These are phyloP conservation scores for Volucella inanis DNA, from an alignment of 2,888 invertebrate genomes.

Conservation along the genomic window DNA sequence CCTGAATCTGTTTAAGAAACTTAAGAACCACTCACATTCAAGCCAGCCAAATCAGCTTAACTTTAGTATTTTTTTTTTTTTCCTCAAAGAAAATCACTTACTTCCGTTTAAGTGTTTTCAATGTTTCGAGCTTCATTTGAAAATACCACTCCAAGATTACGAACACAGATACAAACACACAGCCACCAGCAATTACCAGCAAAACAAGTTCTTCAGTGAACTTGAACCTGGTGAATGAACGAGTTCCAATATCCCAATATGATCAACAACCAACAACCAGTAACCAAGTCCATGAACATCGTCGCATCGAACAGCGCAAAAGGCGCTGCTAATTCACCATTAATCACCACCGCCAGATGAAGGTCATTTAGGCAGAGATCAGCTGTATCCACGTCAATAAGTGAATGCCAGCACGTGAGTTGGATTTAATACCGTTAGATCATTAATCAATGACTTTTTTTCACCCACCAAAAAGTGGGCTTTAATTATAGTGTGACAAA, in stretches of 20 bases:
- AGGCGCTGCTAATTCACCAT: slow-evolving; percentile 16
- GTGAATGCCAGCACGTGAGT: slow-evolving; percentile 26
- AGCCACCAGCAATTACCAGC: slow-evolving; percentile 23
- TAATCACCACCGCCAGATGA: slow-evolving; percentile 20
- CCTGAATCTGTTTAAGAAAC: background rate
- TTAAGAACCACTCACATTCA: background rate
- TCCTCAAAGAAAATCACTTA: slow-evolving; percentile 5
- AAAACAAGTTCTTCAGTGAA: slow-evolving; percentile 41
- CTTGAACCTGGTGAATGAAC: slow-evolving; percentile 37
- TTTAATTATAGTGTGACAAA: slow-evolving; percentile 5
- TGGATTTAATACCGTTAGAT: slow-evolving; percentile 43
- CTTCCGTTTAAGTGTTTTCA: slow-evolving; percentile 41
- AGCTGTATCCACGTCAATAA: slow-evolving; percentile 19
- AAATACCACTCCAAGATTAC: background rate
- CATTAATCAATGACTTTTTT: slow-evolving; percentile 32
- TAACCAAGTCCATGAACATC: background rate
- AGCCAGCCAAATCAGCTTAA: slow-evolving; percentile 27
- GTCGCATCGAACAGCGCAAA: background rate
- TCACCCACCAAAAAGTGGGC: background rate
- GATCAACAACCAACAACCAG: too few species aligned
- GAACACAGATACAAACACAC: slow-evolving; percentile 9
- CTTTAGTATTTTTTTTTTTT: background rate
- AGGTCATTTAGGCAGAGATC: slow-evolving; percentile 12
- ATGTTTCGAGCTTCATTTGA: background rate
- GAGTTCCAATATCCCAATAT: slow-evolving; percentile 7